These are phyloP conservation scores for Bothrops jararaca DNA, from an alignment of 2,113 vertebrate genomes.

Conservation along the genomic window DNA sequence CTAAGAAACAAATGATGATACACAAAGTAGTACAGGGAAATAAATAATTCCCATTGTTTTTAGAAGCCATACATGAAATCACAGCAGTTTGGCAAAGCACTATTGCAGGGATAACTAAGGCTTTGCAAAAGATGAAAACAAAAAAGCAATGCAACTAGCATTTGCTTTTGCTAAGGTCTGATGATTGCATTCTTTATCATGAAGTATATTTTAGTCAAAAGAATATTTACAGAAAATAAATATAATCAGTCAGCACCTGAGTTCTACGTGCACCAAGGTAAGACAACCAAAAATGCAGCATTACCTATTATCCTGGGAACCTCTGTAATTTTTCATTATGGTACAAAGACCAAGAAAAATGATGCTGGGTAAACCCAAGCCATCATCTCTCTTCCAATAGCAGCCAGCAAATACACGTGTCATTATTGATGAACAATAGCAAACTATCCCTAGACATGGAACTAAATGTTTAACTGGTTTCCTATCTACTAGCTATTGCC, in stretches of 20 bases:
- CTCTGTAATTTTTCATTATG: not conserved
- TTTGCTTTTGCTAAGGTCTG: not conserved
- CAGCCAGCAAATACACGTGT: not conserved
- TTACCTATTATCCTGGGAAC: not conserved
- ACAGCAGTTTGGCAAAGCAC: not conserved
- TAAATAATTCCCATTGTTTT: not conserved
- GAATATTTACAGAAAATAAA: not conserved
- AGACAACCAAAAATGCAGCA: not conserved
- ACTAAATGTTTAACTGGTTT: not conserved
- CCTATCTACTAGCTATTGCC: not conserved
- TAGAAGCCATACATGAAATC: not conserved
- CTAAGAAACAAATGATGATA: not conserved
- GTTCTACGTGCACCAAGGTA: not conserved
- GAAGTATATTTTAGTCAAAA: not conserved
- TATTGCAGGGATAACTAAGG: not conserved
- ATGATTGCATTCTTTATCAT: not conserved
- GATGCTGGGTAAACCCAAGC: not conserved
- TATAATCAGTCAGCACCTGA: not conserved
- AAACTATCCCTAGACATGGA: not conserved
- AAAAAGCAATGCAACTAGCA: not conserved
- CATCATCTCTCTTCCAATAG: not conserved
- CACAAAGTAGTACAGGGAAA: not conserved
- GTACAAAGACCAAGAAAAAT: not conserved
- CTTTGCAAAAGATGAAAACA: not conserved
- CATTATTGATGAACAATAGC: not conserved